phyloP scores from a whole-genome alignment of 2,113 vertebrate genomes.

The Callionymus lyra region DNA sequence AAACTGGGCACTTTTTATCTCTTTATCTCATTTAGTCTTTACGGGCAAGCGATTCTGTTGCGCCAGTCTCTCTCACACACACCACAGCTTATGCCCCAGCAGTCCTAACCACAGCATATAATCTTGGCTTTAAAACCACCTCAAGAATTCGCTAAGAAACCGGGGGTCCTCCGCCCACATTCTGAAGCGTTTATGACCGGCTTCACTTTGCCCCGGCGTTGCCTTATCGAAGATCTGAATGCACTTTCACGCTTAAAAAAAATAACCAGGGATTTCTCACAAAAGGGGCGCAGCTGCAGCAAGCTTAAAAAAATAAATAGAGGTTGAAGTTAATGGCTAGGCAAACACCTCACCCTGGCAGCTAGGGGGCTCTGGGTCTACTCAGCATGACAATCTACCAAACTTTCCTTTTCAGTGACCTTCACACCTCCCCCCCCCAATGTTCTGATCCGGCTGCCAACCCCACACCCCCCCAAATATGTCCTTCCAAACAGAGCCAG shows the following conservation, averaged over 20 bases:
- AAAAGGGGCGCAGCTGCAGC: slow-evolving; percentile 30
- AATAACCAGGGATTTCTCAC: slow-evolving; percentile 28
- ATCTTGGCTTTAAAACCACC: slow-evolving; percentile 36
- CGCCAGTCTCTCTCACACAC: slow-evolving; percentile 37
- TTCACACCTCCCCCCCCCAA: slow-evolving; percentile 31
- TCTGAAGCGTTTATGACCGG: slow-evolving; percentile 13
- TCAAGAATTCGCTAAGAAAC: slow-evolving; percentile 16
- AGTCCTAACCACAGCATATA: slow-evolving; percentile 21
- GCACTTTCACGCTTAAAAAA: slow-evolving; percentile 16
- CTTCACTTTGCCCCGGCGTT: slow-evolving; percentile 9
- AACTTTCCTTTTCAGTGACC: slow-evolving; percentile 58
- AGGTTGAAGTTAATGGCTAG: slow-evolving; percentile 52
- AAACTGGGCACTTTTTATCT: slow-evolving; percentile 55
- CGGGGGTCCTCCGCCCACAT: slow-evolving; percentile 6
- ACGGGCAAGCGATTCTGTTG: slow-evolving; percentile 28
- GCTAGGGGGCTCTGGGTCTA: slow-evolving; percentile 53
- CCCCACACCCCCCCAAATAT: slow-evolving; percentile 7
- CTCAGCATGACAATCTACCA: slow-evolving; percentile 57
- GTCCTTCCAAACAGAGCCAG: slow-evolving; percentile 26
- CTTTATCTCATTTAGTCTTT: slow-evolving; percentile 54
- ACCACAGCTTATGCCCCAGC: slow-evolving; percentile 27
- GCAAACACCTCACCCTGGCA: slow-evolving; percentile 59
- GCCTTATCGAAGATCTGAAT: slow-evolving; percentile 34
- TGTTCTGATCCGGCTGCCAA: slow-evolving; percentile 7
- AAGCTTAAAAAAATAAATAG: slow-evolving; percentile 59